Evolutionary conservation across 2,888 invertebrate species (phyloP).

Genomic region (Acrocera orbiculus): DNA sequence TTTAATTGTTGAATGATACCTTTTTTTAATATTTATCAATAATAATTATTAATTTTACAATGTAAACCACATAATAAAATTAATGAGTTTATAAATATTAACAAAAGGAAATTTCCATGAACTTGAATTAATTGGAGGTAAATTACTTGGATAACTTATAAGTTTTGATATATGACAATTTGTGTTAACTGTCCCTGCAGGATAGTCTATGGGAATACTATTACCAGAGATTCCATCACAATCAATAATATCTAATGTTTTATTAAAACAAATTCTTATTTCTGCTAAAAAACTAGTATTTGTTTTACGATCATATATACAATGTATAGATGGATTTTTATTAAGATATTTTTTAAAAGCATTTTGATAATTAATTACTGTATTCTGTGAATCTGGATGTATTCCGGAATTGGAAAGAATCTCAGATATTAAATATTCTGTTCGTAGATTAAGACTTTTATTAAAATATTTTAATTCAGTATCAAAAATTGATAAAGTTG

Average conservation of each 20-base stretch:
- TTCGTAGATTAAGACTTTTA: conserved; percentile 42
- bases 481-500: conserved; percentile 35
- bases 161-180: conserved; percentile 39
- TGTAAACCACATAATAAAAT: conserved; percentile 45
- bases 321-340: conserved; percentile 44
- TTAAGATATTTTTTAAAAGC: conserved; percentile 37
- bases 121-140: conserved; percentile 23
- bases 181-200: conserved; percentile 34
- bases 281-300: conserved; percentile 45
- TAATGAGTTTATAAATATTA: conserved; percentile 37
- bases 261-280: conserved; percentile 57
- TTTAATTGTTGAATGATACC: too few relatives aligned
- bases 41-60: conserved; percentile 26
- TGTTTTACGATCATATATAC: conserved; percentile 39
- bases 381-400: conserved; percentile 36
- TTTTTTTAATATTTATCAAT: background rate
- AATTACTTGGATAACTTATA: conserved; percentile 39
- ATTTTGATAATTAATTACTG: conserved; percentile 33
- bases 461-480: conserved; percentile 51
- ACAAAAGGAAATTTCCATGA: conserved; percentile 32
- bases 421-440: conserved; percentile 41
- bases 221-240: conserved; percentile 40
- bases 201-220: conserved; percentile 20
- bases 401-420: conserved; percentile 40
- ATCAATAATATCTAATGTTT: conserved; percentile 41